These are phyloP conservation scores for Zhuqinia jingwanae DNA, from an alignment of 2,888 invertebrate species.

Conservation along the genomic window DNA sequence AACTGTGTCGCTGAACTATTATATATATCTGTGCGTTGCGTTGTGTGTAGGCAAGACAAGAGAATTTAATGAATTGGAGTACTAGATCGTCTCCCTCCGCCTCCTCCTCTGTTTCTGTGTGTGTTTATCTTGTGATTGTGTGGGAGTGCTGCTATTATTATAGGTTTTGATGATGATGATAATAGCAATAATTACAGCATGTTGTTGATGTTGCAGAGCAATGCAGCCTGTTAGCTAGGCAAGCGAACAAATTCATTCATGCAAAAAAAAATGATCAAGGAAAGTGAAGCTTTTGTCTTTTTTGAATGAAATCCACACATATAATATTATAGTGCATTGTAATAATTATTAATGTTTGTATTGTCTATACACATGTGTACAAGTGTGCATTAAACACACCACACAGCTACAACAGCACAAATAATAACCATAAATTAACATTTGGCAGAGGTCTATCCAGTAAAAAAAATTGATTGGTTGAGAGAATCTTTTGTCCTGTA, in stretches of 20 bases:
- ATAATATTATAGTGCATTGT: too few species aligned
- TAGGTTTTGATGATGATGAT: conserved; percentile 30
- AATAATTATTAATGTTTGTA: not conserved
- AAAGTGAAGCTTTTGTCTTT: conserved; percentile 41
- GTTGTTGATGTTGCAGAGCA: conserved; percentile 23
- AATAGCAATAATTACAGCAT: conserved; percentile 13
- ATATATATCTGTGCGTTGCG: not conserved
- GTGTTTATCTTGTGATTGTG: conserved; percentile 41
- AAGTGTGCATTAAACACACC: not conserved
- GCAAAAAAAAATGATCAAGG: conserved; percentile 30
- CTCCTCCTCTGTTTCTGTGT: not conserved
- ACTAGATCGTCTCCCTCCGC: not conserved
- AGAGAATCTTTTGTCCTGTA: conserved; percentile 10
- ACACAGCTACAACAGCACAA: too few species aligned
- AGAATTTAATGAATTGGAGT: conserved; percentile 26
- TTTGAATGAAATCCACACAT: conserved; percentile 29
- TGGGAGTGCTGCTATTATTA: conserved; percentile 43
- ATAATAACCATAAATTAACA: conserved; percentile 31
- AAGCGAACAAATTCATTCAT: conserved; percentile 37
- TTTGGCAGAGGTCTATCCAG: conserved; percentile 32
- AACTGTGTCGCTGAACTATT: not conserved
- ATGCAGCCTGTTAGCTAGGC: not conserved
- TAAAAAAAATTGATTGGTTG: conserved; percentile 35
- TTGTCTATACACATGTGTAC: not conserved
- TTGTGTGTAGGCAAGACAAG: not conserved